Percentiles rank a stretch among this genome's conserved stretches.
Conservation (phyloP, 2,888 invertebrate genomes). For the Luffia ferchaultella region DNA sequence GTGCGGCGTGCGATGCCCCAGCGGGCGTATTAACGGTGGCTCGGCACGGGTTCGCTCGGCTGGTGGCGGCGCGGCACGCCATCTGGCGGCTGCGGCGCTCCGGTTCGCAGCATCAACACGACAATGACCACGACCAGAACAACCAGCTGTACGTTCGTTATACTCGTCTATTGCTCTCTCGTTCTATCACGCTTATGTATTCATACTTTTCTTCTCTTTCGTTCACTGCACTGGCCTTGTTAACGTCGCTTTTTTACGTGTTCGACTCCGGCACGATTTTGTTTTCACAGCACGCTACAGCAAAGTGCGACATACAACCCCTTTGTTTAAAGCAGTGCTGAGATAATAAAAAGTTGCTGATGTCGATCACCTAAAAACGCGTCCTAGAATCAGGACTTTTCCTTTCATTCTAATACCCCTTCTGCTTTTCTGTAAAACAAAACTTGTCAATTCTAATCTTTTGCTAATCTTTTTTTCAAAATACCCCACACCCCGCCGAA, state of each 20-base stretch:
- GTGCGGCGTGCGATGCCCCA: slow-evolving; percentile 19
- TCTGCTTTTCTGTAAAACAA: too few species aligned
- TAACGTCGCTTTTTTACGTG: neutral
- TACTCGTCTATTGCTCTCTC: slow-evolving; percentile 34
- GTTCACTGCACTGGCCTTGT: neutral
- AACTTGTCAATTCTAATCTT: too few species aligned
- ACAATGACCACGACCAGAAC: slow-evolving; percentile 60
- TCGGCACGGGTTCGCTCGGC: slow-evolving; percentile 74
- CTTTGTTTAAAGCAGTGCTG: too few species aligned
- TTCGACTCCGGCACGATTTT: slow-evolving; percentile 4
- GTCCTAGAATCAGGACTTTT: too few species aligned
- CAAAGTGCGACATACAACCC: too few species aligned
- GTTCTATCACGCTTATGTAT: slow-evolving; percentile 19
- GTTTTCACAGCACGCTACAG: slow-evolving; percentile 8
- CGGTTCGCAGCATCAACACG: slow-evolving; percentile 58
- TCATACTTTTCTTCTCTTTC: neutral
- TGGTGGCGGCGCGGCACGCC: slow-evolving; percentile 76
- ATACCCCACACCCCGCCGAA: too few species aligned
- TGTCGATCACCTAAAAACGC: too few species aligned
- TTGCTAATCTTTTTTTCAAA: too few species aligned
- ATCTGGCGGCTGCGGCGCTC: slow-evolving; percentile 72
- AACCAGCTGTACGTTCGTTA: slow-evolving; percentile 63
- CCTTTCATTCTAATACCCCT: too few species aligned
- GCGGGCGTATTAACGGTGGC: slow-evolving; percentile 63
- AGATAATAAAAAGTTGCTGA: too few species aligned